Conservation (phyloP, 2,797 vertebrate species). For the Tenualosa thibaudeaui region DNA sequence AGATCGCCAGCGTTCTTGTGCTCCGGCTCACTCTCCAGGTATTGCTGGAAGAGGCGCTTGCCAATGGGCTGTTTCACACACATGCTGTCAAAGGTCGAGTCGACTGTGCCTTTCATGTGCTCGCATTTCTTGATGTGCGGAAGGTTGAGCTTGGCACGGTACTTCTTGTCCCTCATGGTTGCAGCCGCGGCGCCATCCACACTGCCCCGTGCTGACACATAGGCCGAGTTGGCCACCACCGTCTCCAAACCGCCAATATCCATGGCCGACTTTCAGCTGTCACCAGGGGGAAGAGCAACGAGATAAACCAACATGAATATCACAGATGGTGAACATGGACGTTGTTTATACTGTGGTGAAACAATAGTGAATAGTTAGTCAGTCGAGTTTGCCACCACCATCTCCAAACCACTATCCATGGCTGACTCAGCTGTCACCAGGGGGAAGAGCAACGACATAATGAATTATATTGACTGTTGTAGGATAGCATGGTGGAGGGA, state of each 20-base stretch:
- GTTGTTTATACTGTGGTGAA: background rate
- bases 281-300: background rate
- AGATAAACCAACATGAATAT: background rate
- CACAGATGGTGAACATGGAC: background rate
- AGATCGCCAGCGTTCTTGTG: conserved; percentile 65
- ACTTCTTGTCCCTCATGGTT: conserved; percentile 75
- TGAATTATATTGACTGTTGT: background rate
- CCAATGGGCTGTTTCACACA: conserved; percentile 74
- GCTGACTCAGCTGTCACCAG: too few species aligned
- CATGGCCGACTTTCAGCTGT: conserved; percentile 60
- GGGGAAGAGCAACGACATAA: too few species aligned
- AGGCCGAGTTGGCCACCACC: conserved; percentile 80
- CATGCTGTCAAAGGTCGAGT: conserved; percentile 68
- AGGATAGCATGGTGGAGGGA: background rate
- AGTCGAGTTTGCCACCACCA: background rate
- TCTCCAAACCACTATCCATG: too few species aligned
- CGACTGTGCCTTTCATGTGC: conserved; percentile 66
- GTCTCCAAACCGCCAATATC: conserved; percentile 78
- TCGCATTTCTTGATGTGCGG: conserved; percentile 75
- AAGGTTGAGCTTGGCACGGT: conserved; percentile 70
- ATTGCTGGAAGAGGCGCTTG: conserved; percentile 74
- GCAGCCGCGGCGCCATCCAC: conserved; percentile 62
- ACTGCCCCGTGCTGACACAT: conserved; percentile 74
- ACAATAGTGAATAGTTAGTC: too few species aligned
- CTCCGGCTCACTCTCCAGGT: conserved; percentile 57